Conservation (phyloP, 2,888 invertebrate genomes). For the Melieria omissa region DNA sequence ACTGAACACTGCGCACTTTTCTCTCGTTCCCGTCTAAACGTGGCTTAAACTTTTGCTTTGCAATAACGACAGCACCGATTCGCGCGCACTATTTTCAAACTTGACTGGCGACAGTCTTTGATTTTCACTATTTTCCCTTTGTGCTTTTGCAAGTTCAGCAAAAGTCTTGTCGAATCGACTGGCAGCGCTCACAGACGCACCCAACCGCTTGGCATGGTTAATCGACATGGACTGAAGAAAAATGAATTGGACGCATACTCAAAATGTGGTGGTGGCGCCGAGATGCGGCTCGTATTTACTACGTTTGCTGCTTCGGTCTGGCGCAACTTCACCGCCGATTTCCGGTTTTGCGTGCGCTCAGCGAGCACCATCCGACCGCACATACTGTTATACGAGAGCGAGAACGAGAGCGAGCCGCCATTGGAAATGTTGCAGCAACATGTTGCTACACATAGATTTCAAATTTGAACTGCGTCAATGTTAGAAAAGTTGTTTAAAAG, state of each 20-base stretch:
- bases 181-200: constrained; percentile 37
- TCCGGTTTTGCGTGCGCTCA: too few species aligned
- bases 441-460: too few species aligned
- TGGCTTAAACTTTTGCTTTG: background rate
- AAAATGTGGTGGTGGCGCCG: constrained; percentile 14
- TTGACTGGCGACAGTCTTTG: too few species aligned
- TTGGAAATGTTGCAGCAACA: too few species aligned
- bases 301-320: too few species aligned
- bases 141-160: background rate
- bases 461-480: too few species aligned
- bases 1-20: constrained; percentile 6
- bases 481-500: too few species aligned
- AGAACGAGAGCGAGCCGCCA: too few species aligned
- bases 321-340: too few species aligned
- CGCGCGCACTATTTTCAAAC: background rate
- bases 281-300: too few species aligned
- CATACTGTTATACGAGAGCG: too few species aligned
- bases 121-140: constrained; percentile 1
- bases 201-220: constrained; percentile 64
- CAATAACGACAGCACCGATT: background rate
- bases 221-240: constrained; percentile 63
- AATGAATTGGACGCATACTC: constrained; percentile 34
- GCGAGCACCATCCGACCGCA: too few species aligned
- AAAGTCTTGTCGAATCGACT: background rate
- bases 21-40: background rate